Evolutionary conservation across 2,113 vertebrate species (phyloP).

Genomic region (Cheirogaleus medius): DNA sequence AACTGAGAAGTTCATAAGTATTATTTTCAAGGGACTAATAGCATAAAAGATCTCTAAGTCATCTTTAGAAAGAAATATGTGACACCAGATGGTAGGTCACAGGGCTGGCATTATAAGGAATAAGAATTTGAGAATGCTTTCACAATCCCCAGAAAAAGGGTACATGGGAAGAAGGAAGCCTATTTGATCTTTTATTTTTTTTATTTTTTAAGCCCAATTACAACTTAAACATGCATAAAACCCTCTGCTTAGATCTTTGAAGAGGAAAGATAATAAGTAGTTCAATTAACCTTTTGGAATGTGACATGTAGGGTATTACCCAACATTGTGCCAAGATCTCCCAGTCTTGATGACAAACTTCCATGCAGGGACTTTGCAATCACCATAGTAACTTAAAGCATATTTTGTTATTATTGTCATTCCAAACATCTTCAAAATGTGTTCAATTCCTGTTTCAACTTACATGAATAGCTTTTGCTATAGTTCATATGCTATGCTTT

Average conservation of each 20-base stretch:
- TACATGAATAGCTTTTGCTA: not conserved
- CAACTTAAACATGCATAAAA: not conserved
- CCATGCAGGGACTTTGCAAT: not conserved
- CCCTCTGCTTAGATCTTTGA: conserved; percentile 12
- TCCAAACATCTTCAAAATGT: not conserved
- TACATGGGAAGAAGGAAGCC: not conserved
- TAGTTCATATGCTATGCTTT: not conserved
- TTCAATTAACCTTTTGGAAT: not conserved
- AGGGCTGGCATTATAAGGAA: conserved; percentile 36
- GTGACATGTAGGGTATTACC: not conserved
- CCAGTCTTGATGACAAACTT: not conserved
- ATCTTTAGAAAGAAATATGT: conserved; percentile 60
- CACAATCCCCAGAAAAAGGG: not conserved
- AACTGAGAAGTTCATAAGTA: conserved; percentile 57
- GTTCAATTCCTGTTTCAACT: not conserved
- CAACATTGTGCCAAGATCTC: not conserved
- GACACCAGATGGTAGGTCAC: conserved; percentile 58
- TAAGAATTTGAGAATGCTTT: conserved; percentile 9
- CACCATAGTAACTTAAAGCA: conserved; percentile 5
- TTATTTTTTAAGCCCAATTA: not conserved
- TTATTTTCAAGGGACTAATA: conserved; percentile 67
- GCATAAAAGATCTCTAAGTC: conserved; percentile 19
- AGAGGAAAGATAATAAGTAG: conserved; percentile 25
- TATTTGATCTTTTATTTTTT: not conserved
- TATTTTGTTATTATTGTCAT: not conserved